A percentile compares a stretch with the other conserved stretches of the same genome.
These are phyloP conservation scores for Deilephila elpenor DNA, from an alignment of 2,888 invertebrate genomes.

Conservation along the genomic window DNA sequence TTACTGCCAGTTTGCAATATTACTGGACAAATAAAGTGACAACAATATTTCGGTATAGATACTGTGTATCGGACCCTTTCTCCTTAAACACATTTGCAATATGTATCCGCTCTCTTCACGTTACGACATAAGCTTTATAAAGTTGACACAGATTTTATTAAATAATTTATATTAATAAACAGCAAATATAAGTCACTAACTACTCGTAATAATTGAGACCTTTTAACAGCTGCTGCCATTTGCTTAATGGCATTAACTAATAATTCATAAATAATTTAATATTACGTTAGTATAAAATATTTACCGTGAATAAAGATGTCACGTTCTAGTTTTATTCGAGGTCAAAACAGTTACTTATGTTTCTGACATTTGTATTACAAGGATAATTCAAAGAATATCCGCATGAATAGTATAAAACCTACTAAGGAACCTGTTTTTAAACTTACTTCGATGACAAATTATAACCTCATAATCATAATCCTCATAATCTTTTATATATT, in stretches of 20 bases:
- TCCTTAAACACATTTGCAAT: background rate
- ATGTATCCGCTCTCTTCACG: background rate
- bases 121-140: constrained; percentile 26
- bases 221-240: background rate
- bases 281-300: background rate
- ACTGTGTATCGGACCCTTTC: background rate
- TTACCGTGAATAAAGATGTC: background rate
- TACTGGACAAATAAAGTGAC: background rate
- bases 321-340: constrained; percentile 1
- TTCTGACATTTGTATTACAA: background rate
- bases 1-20: background rate
- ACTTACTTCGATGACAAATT: no score
- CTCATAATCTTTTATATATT: no score
- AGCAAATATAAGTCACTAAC: no score
- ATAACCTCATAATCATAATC: no score
- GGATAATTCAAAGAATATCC: background rate
- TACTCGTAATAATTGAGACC: no score
- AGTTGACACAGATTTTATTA: constrained; percentile 11
- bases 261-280: background rate
- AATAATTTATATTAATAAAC: no score
- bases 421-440: no score
- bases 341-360: background rate
- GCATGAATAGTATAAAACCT: no score
- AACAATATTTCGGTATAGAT: background rate
- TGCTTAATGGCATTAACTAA: background rate